Percentiles rank a stretch among this genome's conserved stretches.
Evolutionary conservation across 2,888 invertebrate genomes (phyloP).

Genomic region (Stenodema calcarata): DNA sequence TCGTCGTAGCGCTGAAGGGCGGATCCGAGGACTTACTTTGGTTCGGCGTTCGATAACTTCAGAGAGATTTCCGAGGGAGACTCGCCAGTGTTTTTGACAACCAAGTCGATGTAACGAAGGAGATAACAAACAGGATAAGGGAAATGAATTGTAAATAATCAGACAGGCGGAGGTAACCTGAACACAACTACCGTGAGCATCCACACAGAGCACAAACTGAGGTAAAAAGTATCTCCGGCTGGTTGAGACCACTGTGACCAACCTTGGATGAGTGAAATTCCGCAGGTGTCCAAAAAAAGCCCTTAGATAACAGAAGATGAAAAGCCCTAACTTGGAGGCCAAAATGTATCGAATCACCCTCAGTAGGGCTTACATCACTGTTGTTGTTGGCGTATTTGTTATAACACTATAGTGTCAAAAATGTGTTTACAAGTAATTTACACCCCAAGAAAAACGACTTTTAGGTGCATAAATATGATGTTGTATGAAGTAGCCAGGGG

Average conservation of each 20-base stretch:
- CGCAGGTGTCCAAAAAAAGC: background rate
- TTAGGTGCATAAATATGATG: too few relatives aligned
- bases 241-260: background rate
- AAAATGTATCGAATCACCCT: too few relatives aligned
- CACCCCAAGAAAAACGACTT: too few relatives aligned
- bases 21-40: background rate
- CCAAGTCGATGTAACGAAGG: background rate
- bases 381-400: too few relatives aligned
- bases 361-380: too few relatives aligned
- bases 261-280: background rate
- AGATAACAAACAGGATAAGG: background rate
- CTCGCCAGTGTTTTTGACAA: background rate
- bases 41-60: background rate
- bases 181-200: background rate
- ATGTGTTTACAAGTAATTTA: too few relatives aligned
- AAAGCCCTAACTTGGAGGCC: too few relatives aligned
- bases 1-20: background rate
- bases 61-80: background rate
- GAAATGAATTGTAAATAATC: background rate
- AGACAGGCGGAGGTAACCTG: background rate
- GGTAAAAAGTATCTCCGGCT: background rate
- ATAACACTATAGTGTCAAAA: too few relatives aligned
- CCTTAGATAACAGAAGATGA: background rate
- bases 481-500: too few relatives aligned
- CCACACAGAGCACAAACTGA: conserved; percentile 8